phyloP scores from a whole-genome alignment of 2,113 vertebrate genomes.

The Melanotaenia duboulayi region DNA sequence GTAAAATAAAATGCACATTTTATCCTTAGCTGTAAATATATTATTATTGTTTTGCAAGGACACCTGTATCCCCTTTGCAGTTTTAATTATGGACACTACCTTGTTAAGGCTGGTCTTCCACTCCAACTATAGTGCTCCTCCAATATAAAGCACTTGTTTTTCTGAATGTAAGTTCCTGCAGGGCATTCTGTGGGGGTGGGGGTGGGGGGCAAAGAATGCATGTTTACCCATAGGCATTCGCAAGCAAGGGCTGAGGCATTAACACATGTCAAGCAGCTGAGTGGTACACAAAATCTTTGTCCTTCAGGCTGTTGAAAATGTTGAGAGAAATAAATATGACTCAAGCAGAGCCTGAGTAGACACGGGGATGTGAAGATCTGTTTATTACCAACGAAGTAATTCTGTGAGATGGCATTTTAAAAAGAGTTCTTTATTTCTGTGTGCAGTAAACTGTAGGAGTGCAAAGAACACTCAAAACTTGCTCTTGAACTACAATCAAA shows the following conservation, averaged over 20 bases:
- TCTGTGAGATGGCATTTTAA: neutral
- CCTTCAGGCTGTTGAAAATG: constrained; percentile 22
- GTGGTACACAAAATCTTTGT: constrained; percentile 15
- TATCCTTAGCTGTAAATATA: neutral
- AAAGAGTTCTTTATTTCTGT: neutral
- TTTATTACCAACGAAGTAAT: constrained; percentile 19
- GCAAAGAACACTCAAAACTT: neutral
- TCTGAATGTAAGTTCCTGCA: constrained; percentile 21
- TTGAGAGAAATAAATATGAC: constrained; percentile 3
- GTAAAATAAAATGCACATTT: too few relatives aligned
- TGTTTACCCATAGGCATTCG: constrained; percentile 9
- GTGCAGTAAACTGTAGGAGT: neutral
- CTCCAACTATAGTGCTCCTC: constrained; percentile 23
- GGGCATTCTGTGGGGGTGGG: constrained; percentile 1
- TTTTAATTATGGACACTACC: constrained; percentile 36
- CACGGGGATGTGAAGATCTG: constrained; percentile 7
- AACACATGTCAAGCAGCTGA: constrained; percentile 14
- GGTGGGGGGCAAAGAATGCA: constrained; percentile 21
- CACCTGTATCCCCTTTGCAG: constrained; percentile 6
- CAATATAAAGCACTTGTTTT: constrained; percentile 57
- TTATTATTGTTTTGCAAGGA: constrained; percentile 31
- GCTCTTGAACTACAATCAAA: too few relatives aligned
- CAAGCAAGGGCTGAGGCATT: constrained; percentile 39
- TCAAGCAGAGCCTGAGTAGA: constrained; percentile 8
- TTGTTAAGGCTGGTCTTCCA: constrained; percentile 57